These are phyloP conservation scores for Pterois miles DNA, from an alignment of 2,797 vertebrate species.

Conservation along the genomic window DNA sequence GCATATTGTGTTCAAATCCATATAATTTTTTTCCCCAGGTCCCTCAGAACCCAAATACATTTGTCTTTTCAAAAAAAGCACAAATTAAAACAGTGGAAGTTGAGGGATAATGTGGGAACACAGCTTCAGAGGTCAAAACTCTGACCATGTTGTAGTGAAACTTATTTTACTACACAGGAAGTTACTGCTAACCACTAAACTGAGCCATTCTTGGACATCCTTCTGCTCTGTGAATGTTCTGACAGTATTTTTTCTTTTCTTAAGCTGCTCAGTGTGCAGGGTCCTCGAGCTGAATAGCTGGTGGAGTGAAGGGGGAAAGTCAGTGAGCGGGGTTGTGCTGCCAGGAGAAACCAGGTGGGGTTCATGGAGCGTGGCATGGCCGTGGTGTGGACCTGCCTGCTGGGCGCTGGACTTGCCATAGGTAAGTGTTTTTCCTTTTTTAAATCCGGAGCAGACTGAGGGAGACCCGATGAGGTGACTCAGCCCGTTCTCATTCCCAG, in stretches of 20 bases:
- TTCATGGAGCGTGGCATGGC: conserved; percentile 36
- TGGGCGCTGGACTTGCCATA: conserved; percentile 29
- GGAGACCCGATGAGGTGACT: not conserved
- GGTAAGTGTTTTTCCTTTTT: conserved; percentile 39
- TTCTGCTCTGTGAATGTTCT: not conserved
- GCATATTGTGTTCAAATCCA: too few relatives aligned
- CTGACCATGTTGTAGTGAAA: not conserved
- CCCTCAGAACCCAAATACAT: too few relatives aligned
- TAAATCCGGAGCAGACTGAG: not conserved
- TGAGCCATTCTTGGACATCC: not conserved
- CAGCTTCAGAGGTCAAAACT: too few relatives aligned
- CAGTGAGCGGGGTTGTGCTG: not conserved
- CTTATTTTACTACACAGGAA: not conserved
- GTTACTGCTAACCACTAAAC: not conserved
- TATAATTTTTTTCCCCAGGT: too few relatives aligned
- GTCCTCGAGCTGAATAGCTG: not conserved
- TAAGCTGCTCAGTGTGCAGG: not conserved
- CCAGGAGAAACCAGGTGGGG: not conserved
- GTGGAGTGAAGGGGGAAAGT: not conserved
- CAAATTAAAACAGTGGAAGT: too few relatives aligned
- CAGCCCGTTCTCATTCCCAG: too few relatives aligned
- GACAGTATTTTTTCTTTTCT: not conserved
- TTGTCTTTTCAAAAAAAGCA: too few relatives aligned
- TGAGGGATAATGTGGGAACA: not conserved
- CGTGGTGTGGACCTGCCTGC: conserved; percentile 45